Conservation (phyloP, 2,888 invertebrate genomes). For the Drosophila mayaguana region DNA sequence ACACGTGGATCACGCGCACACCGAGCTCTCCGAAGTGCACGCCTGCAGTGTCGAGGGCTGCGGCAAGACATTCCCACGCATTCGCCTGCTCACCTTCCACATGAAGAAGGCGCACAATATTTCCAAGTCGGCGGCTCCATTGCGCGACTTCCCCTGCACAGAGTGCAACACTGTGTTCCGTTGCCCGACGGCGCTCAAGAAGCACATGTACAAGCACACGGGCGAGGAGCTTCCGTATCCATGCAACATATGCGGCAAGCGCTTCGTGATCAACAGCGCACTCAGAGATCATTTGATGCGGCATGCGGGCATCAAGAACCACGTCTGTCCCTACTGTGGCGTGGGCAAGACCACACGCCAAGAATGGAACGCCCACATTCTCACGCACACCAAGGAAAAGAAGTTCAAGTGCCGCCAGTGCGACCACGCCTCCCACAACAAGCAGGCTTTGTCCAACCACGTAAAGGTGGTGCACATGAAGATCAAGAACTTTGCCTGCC, state of each 20-base stretch:
- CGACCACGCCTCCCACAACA: conserved; percentile 82
- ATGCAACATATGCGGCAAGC: conserved; percentile 82
- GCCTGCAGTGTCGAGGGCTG: conserved; percentile 81
- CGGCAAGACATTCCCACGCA: conserved; percentile 78
- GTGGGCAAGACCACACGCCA: conserved; percentile 83
- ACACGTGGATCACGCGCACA: conserved; percentile 81
- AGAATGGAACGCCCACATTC: conserved; percentile 83
- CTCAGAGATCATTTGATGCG: conserved; percentile 83
- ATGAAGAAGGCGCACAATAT: conserved; percentile 78
- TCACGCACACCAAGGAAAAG: conserved; percentile 83
- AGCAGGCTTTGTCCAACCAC: conserved; percentile 81
- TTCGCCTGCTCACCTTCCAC: conserved; percentile 82
- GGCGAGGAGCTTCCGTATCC: conserved; percentile 83
- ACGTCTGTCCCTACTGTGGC: conserved; percentile 83
- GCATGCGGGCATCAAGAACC: conserved; percentile 84
- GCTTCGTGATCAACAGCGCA: conserved; percentile 83
- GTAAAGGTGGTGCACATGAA: conserved; percentile 83
- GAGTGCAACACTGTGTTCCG: conserved; percentile 84
- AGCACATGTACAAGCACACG: conserved; percentile 83
- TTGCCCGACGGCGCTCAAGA: conserved; percentile 83
- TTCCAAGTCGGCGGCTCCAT: conserved; percentile 74
- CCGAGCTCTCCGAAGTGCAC: conserved; percentile 79
- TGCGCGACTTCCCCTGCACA: conserved; percentile 80
- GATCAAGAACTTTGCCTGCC: conserved; percentile 82
- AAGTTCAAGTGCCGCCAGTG: conserved; percentile 83